These are phyloP conservation scores for Zaprionus obscuricornis DNA, from an alignment of 2,888 invertebrate species.

Conservation along the genomic window DNA sequence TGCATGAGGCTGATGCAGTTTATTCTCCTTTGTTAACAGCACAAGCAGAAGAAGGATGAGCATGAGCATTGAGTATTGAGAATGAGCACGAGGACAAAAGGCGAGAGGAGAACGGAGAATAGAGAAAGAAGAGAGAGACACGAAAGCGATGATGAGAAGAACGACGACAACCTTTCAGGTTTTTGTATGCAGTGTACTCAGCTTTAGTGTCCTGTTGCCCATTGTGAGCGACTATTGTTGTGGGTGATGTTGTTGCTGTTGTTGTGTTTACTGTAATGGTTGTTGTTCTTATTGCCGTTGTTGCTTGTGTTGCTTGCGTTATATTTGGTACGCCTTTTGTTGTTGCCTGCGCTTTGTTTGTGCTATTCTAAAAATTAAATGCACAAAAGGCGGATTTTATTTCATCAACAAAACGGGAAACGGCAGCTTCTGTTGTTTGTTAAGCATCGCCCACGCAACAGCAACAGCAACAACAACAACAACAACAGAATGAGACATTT, in stretches of 20 bases:
- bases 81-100: not conserved
- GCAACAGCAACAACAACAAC: slow-evolving; percentile 32
- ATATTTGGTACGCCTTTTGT: slow-evolving; percentile 72
- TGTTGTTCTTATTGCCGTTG: slow-evolving; percentile 23
- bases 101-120: too few relatives aligned
- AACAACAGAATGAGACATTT: slow-evolving; percentile 64
- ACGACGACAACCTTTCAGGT: slow-evolving; percentile 57
- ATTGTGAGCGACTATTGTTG: slow-evolving; percentile 69
- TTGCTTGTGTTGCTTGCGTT: slow-evolving; percentile 55
- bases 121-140: not conserved
- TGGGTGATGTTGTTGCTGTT: slow-evolving; percentile 58
- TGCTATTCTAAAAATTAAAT: slow-evolving; percentile 76
- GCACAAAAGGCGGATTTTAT: slow-evolving; percentile 79
- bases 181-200: slow-evolving; percentile 48
- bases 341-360: slow-evolving; percentile 75
- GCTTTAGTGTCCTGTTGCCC: slow-evolving; percentile 64
- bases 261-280: slow-evolving; percentile 28
- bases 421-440: slow-evolving; percentile 78
- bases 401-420: slow-evolving; percentile 78
- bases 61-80: not conserved
- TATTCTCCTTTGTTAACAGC: slow-evolving; percentile 69
- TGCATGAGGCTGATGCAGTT: slow-evolving; percentile 73
- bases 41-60: not conserved
- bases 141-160: slow-evolving; percentile 22
- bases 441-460: slow-evolving; percentile 76